These are phyloP conservation scores for Paratrypauchen microcephalus DNA, from an alignment of 2,797 vertebrate genomes.

Conservation along the genomic window DNA sequence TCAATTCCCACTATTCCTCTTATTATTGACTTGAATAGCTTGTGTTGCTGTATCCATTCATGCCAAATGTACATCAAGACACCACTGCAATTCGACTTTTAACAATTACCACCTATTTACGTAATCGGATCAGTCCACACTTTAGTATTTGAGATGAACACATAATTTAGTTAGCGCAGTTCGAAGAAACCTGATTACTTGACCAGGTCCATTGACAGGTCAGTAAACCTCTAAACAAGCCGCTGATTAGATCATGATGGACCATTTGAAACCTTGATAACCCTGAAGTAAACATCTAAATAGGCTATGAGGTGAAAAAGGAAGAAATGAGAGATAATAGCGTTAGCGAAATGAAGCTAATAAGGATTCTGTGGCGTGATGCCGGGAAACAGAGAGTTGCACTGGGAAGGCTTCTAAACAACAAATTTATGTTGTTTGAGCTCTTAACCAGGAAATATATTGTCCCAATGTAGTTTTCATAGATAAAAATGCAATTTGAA, in stretches of 20 bases:
- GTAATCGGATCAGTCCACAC: slow-evolving; percentile 50
- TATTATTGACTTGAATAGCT: slow-evolving; percentile 44
- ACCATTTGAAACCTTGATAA: slow-evolving; percentile 2
- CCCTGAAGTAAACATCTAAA: neutral
- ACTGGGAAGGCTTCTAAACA: slow-evolving; percentile 26
- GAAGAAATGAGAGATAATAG: neutral
- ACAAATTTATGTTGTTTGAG: slow-evolving; percentile 49
- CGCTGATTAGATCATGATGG: slow-evolving; percentile 6
- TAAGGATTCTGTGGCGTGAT: neutral
- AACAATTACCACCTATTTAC: slow-evolving; percentile 18
- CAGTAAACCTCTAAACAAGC: neutral
- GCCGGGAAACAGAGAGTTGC: slow-evolving; percentile 6
- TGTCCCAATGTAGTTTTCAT: neutral
- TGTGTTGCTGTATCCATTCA: slow-evolving; percentile 15
- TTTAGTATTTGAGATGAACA: slow-evolving; percentile 30
- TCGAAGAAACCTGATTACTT: slow-evolving; percentile 45
- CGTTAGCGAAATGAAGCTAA: neutral
- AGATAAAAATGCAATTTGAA: too few species aligned
- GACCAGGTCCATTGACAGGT: slow-evolving; percentile 13
- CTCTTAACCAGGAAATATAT: slow-evolving; percentile 15
- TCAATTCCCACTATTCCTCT: slow-evolving; percentile 30
- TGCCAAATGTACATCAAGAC: slow-evolving; percentile 41
- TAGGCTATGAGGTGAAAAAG: neutral
- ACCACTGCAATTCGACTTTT: slow-evolving; percentile 27
- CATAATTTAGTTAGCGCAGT: slow-evolving; percentile 39